phyloP scores from a whole-genome alignment of 2,113 vertebrate species.

The Chlamydotis undulata region DNA sequence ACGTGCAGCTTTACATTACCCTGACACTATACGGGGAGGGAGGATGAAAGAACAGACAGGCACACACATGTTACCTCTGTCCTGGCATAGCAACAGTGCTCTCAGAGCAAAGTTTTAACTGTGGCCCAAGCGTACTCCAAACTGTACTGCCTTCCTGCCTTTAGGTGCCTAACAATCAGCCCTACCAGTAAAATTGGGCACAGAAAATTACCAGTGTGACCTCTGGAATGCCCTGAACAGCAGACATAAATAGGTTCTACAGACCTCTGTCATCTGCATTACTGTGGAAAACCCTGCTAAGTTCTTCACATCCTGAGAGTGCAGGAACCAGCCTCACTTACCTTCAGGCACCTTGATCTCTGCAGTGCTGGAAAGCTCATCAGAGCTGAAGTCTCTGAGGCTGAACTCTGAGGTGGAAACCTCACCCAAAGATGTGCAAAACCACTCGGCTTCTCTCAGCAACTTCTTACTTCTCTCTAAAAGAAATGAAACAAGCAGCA shows the following conservation, averaged over 20 bases:
- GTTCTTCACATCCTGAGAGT: not conserved
- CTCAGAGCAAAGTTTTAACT: not conserved
- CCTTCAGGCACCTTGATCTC: constrained; percentile 25
- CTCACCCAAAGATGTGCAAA: constrained; percentile 28
- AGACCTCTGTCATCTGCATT: not conserved
- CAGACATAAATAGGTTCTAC: not conserved
- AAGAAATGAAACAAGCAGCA: not conserved
- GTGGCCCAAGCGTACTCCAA: not conserved
- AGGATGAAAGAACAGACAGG: constrained; percentile 39
- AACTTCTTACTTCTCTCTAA: constrained; percentile 6
- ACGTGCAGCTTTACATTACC: constrained; percentile 26
- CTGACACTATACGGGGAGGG: not conserved
- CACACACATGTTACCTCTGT: not conserved
- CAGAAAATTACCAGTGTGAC: not conserved
- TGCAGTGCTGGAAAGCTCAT: constrained; percentile 71
- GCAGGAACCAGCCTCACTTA: not conserved
- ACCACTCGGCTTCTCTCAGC: not conserved
- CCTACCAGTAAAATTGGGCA: not conserved
- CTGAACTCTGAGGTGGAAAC: constrained; percentile 75
- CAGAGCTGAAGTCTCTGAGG: constrained; percentile 76
- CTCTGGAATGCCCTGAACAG: not conserved
- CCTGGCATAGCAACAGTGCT: not conserved
- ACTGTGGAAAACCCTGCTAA: not conserved
- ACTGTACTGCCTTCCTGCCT: not conserved
- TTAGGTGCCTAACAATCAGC: not conserved